Evolutionary conservation across 2,797 vertebrate species (phyloP).

Genomic region (Allobates femoralis): DNA sequence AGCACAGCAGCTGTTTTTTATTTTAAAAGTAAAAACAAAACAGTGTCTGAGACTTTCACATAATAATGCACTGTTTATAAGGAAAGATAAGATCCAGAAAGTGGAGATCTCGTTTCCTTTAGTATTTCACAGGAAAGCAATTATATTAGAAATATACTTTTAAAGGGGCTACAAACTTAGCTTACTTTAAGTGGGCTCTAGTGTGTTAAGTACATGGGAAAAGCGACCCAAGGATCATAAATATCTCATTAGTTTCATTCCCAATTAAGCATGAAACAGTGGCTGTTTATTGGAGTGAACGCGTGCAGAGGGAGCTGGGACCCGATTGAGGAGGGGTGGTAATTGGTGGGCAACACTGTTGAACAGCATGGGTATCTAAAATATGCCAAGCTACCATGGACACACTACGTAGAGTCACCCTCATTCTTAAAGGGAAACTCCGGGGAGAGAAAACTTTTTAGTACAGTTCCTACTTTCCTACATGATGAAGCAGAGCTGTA

Average conservation of each 20-base stretch:
- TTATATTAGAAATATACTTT: constrained; percentile 50
- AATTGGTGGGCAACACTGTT: not conserved
- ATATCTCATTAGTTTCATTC: constrained; percentile 60
- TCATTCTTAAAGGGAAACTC: not conserved
- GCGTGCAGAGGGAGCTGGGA: constrained; percentile 39
- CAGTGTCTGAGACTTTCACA: constrained; percentile 36
- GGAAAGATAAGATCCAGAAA: constrained; percentile 48
- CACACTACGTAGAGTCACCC: not conserved
- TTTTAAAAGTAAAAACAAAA: constrained; percentile 45
- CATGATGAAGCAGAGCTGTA: too few relatives aligned
- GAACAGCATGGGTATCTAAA: not conserved
- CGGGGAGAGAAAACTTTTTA: not conserved
- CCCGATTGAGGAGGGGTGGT: constrained; percentile 34
- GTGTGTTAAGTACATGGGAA: constrained; percentile 63
- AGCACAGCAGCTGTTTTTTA: constrained; percentile 48
- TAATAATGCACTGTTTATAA: constrained; percentile 39
- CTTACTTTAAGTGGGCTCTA: constrained; percentile 54
- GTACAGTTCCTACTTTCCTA: too few relatives aligned
- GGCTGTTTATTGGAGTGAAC: constrained; percentile 54
- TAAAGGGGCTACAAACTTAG: constrained; percentile 7
- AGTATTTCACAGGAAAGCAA: constrained; percentile 21
- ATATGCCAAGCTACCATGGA: not conserved
- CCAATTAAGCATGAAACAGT: constrained; percentile 62
- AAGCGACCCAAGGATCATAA: constrained; percentile 62
- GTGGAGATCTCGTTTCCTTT: constrained; percentile 5